Conservation (phyloP, 1,140 invertebrate species). For the Pinna nobilis region DNA sequence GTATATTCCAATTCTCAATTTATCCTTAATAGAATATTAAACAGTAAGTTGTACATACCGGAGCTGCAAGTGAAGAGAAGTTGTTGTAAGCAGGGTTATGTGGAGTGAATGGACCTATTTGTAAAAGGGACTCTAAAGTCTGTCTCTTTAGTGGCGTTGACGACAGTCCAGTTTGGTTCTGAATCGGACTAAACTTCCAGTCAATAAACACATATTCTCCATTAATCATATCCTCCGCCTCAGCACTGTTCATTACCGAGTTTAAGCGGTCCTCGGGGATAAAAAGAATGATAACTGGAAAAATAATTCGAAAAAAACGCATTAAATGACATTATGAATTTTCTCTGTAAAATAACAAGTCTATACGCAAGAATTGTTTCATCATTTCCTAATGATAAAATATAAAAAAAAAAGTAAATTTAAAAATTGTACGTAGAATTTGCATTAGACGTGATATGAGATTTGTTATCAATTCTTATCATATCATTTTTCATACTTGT, state of each 20-base stretch:
- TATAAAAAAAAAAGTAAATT: neutral
- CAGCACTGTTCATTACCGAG: slow-evolving; percentile 3
- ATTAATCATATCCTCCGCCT: slow-evolving; percentile 24
- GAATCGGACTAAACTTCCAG: slow-evolving; percentile 24
- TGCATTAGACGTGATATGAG: too few species aligned
- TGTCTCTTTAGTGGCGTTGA: neutral
- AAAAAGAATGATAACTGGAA: slow-evolving; percentile 38
- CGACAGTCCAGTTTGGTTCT: neutral
- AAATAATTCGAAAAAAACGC: neutral
- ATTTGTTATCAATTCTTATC: too few species aligned
- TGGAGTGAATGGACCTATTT: slow-evolving; percentile 35
- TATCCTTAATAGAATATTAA: too few species aligned
- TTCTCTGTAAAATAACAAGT: neutral
- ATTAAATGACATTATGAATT: too few species aligned
- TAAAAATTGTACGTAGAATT: too few species aligned
- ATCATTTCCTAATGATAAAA: neutral
- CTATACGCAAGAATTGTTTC: neutral
- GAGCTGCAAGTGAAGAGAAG: too few species aligned
- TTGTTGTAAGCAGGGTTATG: neutral
- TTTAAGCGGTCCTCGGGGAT: slow-evolving; percentile 30
- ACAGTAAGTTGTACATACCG: too few species aligned
- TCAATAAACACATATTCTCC: slow-evolving; percentile 39
- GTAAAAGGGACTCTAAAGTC: slow-evolving; percentile 19
- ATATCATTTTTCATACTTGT: too few species aligned
- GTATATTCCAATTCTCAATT: too few species aligned